Evolutionary conservation across 2,797 vertebrate genomes (phyloP).

Genomic region (Erithacus rubecula): DNA sequence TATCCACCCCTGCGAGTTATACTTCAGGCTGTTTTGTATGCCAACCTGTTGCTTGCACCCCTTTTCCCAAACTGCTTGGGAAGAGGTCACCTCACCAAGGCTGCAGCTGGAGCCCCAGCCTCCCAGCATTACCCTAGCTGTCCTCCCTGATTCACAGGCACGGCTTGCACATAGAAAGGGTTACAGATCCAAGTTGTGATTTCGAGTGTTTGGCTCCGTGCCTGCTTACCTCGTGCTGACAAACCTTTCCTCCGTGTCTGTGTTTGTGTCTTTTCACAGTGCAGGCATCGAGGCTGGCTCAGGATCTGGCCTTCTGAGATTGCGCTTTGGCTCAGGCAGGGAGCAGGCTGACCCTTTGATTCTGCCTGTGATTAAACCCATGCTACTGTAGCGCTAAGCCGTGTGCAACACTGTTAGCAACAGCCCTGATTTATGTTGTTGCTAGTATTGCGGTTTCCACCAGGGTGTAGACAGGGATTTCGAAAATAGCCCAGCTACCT

Average conservation of each 20-base stretch:
- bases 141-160: background rate
- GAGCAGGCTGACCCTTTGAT: conserved; percentile 65
- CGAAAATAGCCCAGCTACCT: conserved; percentile 61
- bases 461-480: conserved; percentile 50
- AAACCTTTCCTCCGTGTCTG: background rate
- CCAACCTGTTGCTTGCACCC: background rate
- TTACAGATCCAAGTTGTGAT: background rate
- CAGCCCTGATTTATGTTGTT: conserved; percentile 63
- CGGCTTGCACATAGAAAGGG: background rate
- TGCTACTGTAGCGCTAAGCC: conserved; percentile 50
- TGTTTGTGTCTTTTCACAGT: conserved; percentile 6
- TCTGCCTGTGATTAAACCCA: conserved; percentile 39
- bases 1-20: background rate
- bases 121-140: background rate
- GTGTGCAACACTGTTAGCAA: conserved; percentile 57
- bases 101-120: fast-evolving
- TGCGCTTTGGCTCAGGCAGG: conserved; percentile 52
- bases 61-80: background rate
- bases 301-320: conserved; percentile 40
- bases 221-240: conserved; percentile 32
- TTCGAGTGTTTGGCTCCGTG: conserved; percentile 19
- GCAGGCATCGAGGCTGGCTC: conserved; percentile 27
- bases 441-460: conserved; percentile 63
- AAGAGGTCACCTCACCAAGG: background rate
- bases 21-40: background rate